phyloP scores from a whole-genome alignment of 2,113 vertebrate genomes.

The Regulus satrapa region DNA sequence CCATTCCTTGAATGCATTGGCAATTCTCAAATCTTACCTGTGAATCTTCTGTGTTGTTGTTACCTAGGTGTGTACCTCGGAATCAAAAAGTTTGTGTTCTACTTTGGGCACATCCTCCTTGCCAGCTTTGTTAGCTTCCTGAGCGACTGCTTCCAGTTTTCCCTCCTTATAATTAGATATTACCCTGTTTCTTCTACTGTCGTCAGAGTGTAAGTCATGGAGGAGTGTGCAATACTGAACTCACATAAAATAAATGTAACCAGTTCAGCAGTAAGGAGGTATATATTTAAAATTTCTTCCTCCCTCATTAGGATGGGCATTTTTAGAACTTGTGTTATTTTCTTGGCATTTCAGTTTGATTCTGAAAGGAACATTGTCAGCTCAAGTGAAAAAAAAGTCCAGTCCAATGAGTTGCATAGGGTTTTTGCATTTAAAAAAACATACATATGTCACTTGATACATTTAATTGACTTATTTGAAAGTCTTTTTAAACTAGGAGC shows the following conservation, averaged over 20 bases:
- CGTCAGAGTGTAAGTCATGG: not conserved
- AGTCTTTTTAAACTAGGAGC: not conserved
- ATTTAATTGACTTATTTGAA: constrained; percentile 36
- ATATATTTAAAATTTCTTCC: constrained; percentile 26
- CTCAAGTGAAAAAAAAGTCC: not conserved
- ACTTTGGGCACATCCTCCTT: not conserved
- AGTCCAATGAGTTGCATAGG: not conserved
- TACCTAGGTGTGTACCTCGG: not conserved
- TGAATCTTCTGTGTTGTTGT: not conserved
- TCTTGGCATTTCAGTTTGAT: not conserved
- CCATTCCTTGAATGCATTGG: not conserved
- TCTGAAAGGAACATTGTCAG: not conserved
- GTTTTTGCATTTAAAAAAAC: constrained; percentile 12
- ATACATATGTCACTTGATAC: not conserved
- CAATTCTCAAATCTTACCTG: not conserved
- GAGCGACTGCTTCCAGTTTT: constrained; percentile 46
- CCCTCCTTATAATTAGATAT: constrained; percentile 49
- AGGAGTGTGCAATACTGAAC: constrained; percentile 18
- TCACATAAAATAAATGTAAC: constrained; percentile 52
- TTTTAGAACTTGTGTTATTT: not conserved
- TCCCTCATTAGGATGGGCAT: constrained; percentile 26
- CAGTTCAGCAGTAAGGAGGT: not conserved
- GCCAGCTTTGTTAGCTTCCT: constrained; percentile 37
- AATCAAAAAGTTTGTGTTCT: not conserved
- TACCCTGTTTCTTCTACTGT: not conserved